phyloP scores from a whole-genome alignment of 2,113 vertebrate genomes.

The Polypterus senegalus region DNA sequence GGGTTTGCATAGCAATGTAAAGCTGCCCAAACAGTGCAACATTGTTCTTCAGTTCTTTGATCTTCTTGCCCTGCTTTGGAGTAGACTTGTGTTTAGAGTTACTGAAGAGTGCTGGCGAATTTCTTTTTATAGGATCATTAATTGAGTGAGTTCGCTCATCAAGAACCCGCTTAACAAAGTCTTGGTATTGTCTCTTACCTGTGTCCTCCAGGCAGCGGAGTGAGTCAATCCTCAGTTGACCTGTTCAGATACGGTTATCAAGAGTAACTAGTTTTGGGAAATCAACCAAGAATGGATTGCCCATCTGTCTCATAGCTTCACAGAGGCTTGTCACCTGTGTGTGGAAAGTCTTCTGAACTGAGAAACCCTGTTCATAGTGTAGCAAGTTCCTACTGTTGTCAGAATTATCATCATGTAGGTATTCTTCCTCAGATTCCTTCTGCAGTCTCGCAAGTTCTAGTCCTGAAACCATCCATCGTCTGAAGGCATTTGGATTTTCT shows the following conservation, averaged over 20 bases:
- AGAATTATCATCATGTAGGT: neutral
- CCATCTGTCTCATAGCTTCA: neutral
- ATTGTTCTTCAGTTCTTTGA: neutral
- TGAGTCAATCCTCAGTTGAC: neutral
- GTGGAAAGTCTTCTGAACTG: neutral
- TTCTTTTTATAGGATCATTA: neutral
- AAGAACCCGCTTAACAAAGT: neutral
- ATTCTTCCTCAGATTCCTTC: neutral
- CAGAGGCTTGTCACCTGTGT: neutral
- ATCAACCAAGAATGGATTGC: neutral
- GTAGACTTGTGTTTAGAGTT: neutral
- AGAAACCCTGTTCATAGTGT: neutral
- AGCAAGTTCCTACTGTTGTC: neutral
- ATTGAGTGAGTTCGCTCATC: neutral
- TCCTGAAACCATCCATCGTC: neutral
- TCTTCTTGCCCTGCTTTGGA: neutral
- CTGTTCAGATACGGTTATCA: neutral
- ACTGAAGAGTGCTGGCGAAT: neutral
- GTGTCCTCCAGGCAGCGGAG: neutral
- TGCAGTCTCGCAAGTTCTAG: neutral
- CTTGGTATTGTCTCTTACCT: neutral
- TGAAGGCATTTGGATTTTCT: constrained; percentile 5
- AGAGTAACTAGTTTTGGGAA: neutral
- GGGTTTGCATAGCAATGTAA: no score
- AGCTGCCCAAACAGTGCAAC: no score